These are phyloP conservation scores for Geococcyx californianus DNA, from an alignment of 2,113 vertebrate genomes.

Conservation along the genomic window DNA sequence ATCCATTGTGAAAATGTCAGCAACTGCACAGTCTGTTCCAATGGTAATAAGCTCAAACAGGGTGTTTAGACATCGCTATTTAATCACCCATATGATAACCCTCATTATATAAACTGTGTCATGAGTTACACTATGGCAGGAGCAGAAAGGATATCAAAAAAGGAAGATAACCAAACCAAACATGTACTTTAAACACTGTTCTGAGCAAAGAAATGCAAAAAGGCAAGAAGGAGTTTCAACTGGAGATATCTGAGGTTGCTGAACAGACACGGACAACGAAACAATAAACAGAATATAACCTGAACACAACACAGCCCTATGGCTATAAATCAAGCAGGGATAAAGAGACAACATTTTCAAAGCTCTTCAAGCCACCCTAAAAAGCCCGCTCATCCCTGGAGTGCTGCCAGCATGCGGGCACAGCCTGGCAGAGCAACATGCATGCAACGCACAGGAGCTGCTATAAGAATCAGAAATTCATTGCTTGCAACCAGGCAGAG, in stretches of 20 bases:
- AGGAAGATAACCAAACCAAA: not conserved
- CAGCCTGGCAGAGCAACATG: not conserved
- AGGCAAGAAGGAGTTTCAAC: not conserved
- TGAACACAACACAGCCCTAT: not conserved
- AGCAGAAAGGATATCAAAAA: not conserved
- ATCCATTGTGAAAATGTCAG: conserved; percentile 21
- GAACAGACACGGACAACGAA: not conserved
- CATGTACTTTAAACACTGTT: not conserved
- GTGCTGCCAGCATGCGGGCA: not conserved
- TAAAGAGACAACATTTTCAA: not conserved
- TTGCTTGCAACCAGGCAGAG: not conserved
- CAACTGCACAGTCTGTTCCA: not conserved
- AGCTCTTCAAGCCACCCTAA: not conserved
- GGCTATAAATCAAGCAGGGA: not conserved
- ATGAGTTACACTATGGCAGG: not conserved
- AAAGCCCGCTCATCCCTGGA: not conserved
- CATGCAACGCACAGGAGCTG: not conserved
- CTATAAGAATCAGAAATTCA: not conserved
- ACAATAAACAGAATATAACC: not conserved
- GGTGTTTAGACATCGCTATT: not conserved
- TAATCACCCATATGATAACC: conserved; percentile 8
- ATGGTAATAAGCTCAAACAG: not conserved
- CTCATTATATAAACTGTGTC: not conserved
- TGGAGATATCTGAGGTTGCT: not conserved
- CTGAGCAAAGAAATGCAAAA: not conserved